Conservation (phyloP, 2,797 vertebrate genomes). For the Onychomys leucogaster region DNA sequence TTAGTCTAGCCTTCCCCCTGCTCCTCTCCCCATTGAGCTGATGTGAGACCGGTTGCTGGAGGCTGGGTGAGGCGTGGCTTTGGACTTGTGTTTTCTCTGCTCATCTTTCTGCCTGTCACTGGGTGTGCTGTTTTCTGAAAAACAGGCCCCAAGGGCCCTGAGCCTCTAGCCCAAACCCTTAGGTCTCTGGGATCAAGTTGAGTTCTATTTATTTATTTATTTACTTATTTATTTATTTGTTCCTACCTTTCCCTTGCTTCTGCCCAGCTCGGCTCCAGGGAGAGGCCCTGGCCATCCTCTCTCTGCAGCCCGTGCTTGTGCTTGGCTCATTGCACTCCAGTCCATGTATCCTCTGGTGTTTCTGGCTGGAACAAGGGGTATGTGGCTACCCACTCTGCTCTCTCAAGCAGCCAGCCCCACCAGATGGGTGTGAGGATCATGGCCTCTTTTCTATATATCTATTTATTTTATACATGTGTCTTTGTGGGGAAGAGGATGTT, state of each 20-base stretch:
- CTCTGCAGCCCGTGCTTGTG: background rate
- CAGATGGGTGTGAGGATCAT: background rate
- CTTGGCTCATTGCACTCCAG: background rate
- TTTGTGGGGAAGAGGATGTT: slow-evolving; percentile 72
- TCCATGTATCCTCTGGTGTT: background rate
- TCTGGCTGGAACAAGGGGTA: background rate
- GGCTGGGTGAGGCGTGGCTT: background rate
- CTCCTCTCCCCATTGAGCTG: background rate
- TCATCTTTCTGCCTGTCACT: slow-evolving; percentile 43
- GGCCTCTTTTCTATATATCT: slow-evolving; percentile 68
- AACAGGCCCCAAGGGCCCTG: slow-evolving; percentile 17
- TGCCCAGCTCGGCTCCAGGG: background rate
- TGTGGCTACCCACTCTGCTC: background rate
- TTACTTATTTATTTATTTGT: slow-evolving; percentile 74
- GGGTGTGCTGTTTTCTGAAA: slow-evolving; percentile 73
- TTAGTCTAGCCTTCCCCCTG: background rate
- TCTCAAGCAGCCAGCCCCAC: background rate
- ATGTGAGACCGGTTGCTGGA: background rate
- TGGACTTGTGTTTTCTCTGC: background rate
- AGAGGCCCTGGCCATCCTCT: background rate
- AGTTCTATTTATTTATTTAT: slow-evolving; percentile 76
- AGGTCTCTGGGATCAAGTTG: slow-evolving; percentile 36
- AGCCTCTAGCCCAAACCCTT: slow-evolving; percentile 58
- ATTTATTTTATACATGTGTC: slow-evolving; percentile 77
- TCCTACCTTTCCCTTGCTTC: background rate